Conservation (phyloP, 2,797 vertebrate genomes). For the Tauraco hartlaubi region DNA sequence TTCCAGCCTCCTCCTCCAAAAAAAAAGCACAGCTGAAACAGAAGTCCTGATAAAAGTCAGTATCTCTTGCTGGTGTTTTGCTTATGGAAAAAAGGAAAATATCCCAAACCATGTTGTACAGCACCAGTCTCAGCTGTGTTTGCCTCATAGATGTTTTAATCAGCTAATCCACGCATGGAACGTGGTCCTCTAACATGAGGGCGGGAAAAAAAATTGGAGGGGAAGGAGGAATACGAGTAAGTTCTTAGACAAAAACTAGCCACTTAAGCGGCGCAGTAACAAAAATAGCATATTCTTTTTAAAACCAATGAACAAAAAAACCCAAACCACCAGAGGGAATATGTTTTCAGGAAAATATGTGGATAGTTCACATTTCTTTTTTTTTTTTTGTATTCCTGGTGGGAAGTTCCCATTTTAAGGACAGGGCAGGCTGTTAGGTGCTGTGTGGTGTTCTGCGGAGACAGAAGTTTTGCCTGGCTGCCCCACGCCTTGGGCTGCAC, state of each 20-base stretch:
- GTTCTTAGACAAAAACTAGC: not conserved
- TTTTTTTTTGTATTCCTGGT: not conserved
- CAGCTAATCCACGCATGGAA: not conserved
- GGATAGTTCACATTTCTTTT: not conserved
- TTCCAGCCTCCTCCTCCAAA: not conserved
- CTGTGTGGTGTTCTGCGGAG: not conserved
- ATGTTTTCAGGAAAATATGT: not conserved
- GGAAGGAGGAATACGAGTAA: not conserved
- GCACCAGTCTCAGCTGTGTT: not conserved
- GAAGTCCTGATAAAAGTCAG: not conserved
- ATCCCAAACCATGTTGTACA: not conserved
- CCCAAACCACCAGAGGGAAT: not conserved
- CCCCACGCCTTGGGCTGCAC: fast-evolving
- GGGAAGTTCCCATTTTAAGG: not conserved
- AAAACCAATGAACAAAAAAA: not conserved
- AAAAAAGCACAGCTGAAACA: not conserved
- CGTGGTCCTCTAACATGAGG: not conserved
- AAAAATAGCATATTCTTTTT: not conserved
- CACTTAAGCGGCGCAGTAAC: not conserved
- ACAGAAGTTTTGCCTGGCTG: not conserved
- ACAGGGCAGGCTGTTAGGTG: not conserved
- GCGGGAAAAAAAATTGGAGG: not conserved
- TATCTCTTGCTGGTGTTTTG: not conserved
- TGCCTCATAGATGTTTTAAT: not conserved
- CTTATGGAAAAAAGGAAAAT: not conserved